phyloP scores from a whole-genome alignment of 2,113 vertebrate genomes.

The Tragulus kanchil region DNA sequence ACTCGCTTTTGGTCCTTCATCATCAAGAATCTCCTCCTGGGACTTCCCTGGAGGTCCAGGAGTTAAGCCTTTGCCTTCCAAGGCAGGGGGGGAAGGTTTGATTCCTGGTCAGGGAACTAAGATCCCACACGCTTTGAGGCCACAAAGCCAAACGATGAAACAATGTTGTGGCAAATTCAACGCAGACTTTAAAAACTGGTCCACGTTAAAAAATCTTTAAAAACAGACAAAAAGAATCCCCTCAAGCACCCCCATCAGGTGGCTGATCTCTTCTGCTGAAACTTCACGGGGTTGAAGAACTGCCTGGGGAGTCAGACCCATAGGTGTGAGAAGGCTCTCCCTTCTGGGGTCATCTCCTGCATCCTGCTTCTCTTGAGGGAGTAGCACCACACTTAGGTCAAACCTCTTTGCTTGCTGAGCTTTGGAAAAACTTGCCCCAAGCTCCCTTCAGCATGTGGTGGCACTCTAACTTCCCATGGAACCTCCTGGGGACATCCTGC shows the following conservation, averaged over 20 bases:
- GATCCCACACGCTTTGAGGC: neutral
- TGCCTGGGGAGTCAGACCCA: accelerated
- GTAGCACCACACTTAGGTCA: neutral
- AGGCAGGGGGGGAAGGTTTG: neutral
- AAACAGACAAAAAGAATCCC: neutral
- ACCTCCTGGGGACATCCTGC: neutral
- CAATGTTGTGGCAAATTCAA: neutral
- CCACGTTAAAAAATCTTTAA: neutral
- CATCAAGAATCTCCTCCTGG: neutral
- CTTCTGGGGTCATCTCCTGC: accelerated
- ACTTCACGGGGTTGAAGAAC: accelerated
- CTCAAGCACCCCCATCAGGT: accelerated
- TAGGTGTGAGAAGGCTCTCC: neutral
- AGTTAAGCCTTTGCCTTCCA: neutral
- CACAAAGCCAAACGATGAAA: neutral
- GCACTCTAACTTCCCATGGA: neutral
- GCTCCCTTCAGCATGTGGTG: accelerated
- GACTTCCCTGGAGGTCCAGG: neutral
- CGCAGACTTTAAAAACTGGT: neutral
- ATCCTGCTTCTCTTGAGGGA: neutral
- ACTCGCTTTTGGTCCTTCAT: neutral
- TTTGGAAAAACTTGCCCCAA: neutral
- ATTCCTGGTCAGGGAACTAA: neutral
- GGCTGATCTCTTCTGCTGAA: neutral
- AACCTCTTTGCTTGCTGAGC: neutral